Conservation (phyloP, 1,140 invertebrate species). For the Himalopsyche phryganea region DNA sequence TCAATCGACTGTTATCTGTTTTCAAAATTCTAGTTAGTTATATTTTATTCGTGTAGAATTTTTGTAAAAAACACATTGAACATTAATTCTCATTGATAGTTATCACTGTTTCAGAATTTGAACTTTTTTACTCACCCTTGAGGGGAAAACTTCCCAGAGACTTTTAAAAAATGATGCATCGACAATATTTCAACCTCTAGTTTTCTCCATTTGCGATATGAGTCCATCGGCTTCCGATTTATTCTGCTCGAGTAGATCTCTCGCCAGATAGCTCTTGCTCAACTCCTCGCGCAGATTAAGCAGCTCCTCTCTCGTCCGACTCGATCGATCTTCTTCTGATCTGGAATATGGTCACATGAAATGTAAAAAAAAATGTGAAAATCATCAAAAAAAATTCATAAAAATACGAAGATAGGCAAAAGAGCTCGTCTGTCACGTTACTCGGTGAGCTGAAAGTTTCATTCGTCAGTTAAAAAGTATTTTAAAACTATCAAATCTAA, state of each 20-base stretch:
- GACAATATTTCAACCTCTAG: constrained; percentile 65
- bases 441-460: not conserved
- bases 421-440: no score
- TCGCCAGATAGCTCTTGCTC: constrained; percentile 64
- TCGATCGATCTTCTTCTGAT: constrained; percentile 72
- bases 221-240: constrained; percentile 70
- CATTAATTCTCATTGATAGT: no score
- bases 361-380: constrained; percentile 37
- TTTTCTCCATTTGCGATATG: constrained; percentile 71
- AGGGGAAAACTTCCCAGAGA: no score
- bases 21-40: no score
- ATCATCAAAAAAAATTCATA: not conserved
- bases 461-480: not conserved
- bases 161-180: no score
- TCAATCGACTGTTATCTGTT: no score
- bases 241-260: constrained; percentile 76
- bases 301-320: constrained; percentile 70
- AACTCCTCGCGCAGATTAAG: constrained; percentile 71
- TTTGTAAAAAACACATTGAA: no score
- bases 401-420: not conserved
- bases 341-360: no score
- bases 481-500: not conserved
- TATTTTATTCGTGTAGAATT: no score
- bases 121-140: no score
- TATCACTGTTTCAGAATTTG: no score